phyloP scores from a whole-genome alignment of 2,797 vertebrate genomes.

The Graptemys geographica region DNA sequence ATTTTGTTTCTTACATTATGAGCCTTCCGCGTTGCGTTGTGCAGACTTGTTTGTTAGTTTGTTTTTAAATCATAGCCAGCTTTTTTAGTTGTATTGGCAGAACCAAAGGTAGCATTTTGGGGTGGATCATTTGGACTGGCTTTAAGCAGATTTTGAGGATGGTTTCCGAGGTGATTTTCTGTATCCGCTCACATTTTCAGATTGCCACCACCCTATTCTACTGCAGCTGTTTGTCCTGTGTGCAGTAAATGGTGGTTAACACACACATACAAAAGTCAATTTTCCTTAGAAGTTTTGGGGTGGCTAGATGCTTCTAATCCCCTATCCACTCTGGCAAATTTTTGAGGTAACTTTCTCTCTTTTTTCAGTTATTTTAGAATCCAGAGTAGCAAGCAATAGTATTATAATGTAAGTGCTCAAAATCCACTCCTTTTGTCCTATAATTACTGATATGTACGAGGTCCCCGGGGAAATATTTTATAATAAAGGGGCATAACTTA shows the following conservation, averaged over 20 bases:
- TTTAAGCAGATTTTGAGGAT: neutral
- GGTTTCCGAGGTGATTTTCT: neutral
- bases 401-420: neutral
- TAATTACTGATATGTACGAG: neutral
- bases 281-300: neutral
- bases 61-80: neutral
- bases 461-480: neutral
- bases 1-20: neutral
- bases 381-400: neutral
- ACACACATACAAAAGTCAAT: too few relatives aligned
- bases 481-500: neutral
- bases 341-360: neutral
- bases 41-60: neutral
- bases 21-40: neutral
- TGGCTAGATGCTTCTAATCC: neutral
- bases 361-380: neutral
- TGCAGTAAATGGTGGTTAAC: neutral
- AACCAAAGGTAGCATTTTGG: neutral
- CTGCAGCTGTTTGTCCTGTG: neutral
- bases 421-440: neutral
- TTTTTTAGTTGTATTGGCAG: neutral
- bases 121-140: neutral
- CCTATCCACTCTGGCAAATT: neutral
- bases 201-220: accelerated
- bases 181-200: neutral